Percentiles rank a stretch among this genome's conserved stretches.
phyloP scores from a whole-genome alignment of 1,140 invertebrate species.

The Thereuonema tuberculata region DNA sequence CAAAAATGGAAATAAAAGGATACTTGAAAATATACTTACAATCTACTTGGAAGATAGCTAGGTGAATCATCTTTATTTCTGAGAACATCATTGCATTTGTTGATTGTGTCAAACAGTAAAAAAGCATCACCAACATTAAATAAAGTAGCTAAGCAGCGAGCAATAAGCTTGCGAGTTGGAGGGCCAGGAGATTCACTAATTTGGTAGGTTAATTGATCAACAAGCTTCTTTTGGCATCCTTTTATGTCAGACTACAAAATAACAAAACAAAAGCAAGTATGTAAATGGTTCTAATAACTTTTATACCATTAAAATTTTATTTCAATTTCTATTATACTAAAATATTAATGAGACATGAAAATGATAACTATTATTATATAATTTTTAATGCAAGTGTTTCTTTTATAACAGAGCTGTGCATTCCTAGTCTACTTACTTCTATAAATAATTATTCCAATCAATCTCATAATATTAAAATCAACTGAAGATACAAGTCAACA shows the following conservation, averaged over 20 bases:
- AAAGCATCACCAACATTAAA: slow-evolving; percentile 97
- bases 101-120: slow-evolving; percentile 91
- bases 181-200: slow-evolving; percentile 76
- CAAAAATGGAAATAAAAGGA: not conserved
- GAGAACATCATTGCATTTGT: slow-evolving; percentile 94
- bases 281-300: not conserved
- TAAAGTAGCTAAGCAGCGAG: slow-evolving; percentile 79
- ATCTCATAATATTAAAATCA: too few relatives aligned
- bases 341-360: too few relatives aligned
- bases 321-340: slow-evolving; percentile 13
- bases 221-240: slow-evolving; percentile 86
- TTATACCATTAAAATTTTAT: not conserved
- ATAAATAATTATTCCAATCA: too few relatives aligned
- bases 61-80: slow-evolving; percentile 96
- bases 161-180: slow-evolving; percentile 81
- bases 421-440: too few relatives aligned
- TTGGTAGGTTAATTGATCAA: slow-evolving; percentile 78
- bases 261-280: not conserved
- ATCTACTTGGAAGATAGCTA: slow-evolving; percentile 75
- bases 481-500: too few relatives aligned
- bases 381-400: too few relatives aligned
- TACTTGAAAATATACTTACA: slow-evolving; percentile 51
- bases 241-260: slow-evolving; percentile 80
- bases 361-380: too few relatives aligned
- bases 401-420: too few relatives aligned